Evolutionary conservation across 1,140 invertebrate genomes (phyloP).

Genomic region (Chrysoperla carnea): DNA sequence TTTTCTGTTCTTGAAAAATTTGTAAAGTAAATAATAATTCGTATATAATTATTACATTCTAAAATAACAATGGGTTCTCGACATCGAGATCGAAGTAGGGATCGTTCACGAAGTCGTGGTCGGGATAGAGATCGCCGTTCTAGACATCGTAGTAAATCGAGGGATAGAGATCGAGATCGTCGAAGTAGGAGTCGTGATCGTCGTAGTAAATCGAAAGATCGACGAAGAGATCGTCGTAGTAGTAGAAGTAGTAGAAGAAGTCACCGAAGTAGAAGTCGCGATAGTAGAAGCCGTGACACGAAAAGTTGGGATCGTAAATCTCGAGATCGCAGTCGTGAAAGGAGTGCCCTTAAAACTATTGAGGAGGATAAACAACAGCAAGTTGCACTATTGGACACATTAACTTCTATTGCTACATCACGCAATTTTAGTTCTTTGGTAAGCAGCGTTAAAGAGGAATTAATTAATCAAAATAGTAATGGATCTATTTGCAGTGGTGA

Average conservation of each 20-base stretch:
- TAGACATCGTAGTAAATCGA: background rate
- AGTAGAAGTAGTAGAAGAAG: constrained; percentile 21
- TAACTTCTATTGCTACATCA: constrained; percentile 24
- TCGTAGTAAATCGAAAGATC: constrained; percentile 26
- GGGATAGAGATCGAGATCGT: constrained; percentile 25
- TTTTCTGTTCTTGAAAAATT: no score
- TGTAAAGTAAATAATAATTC: no score
- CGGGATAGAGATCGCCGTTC: constrained; percentile 17
- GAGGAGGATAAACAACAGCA: constrained; percentile 19
- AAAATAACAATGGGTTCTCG: background rate
- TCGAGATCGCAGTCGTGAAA: constrained; percentile 10
- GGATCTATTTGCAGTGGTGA: constrained; percentile 10
- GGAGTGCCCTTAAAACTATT: constrained; percentile 6
- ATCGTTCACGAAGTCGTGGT: constrained; percentile 23
- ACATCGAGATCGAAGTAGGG: constrained; percentile 23
- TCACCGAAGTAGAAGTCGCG: constrained; percentile 25
- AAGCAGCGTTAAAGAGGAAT: constrained; percentile 22
- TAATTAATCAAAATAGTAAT: constrained; percentile 17
- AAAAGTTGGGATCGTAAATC: constrained; percentile 22
- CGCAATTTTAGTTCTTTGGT: constrained; percentile 27
- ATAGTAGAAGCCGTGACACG: constrained; percentile 21
- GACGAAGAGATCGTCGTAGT: constrained; percentile 17
- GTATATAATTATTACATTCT: no score
- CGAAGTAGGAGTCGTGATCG: constrained; percentile 24
- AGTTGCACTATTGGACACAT: constrained; percentile 19